Conservation (phyloP, 2,113 vertebrate species). For the Urocitellus parryii region DNA sequence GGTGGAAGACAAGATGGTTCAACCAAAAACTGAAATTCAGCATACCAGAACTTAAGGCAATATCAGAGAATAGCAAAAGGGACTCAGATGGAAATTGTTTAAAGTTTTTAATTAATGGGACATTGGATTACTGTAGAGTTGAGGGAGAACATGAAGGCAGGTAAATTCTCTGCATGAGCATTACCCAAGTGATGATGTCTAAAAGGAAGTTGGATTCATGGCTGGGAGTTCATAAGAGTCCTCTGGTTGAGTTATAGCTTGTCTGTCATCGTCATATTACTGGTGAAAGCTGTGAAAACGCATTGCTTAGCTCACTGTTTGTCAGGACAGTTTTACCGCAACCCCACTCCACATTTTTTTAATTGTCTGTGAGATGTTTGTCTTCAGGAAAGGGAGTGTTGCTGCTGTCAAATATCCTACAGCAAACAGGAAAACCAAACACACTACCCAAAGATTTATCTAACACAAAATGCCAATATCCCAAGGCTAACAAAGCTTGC, state of each 20-base stretch:
- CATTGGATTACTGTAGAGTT: neutral
- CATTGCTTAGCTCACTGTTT: neutral
- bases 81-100: neutral
- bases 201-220: neutral
- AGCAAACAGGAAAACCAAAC: no score
- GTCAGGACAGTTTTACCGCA: neutral
- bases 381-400: neutral
- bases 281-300: neutral
- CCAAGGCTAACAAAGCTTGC: neutral
- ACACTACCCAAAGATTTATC: no score
- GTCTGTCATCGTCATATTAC: neutral
- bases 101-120: neutral
- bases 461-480: no score
- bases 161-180: no score
- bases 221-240: neutral
- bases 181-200: neutral
- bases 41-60: neutral
- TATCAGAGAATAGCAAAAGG: neutral
- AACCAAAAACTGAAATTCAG: neutral
- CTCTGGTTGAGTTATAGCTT: neutral
- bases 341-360: neutral
- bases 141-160: no score
- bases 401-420: no score
- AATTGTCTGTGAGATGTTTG: neutral
- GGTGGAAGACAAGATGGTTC: neutral